Evolutionary conservation across 2,888 invertebrate genomes (phyloP).

Genomic region (Kryphioiulus occultus): DNA sequence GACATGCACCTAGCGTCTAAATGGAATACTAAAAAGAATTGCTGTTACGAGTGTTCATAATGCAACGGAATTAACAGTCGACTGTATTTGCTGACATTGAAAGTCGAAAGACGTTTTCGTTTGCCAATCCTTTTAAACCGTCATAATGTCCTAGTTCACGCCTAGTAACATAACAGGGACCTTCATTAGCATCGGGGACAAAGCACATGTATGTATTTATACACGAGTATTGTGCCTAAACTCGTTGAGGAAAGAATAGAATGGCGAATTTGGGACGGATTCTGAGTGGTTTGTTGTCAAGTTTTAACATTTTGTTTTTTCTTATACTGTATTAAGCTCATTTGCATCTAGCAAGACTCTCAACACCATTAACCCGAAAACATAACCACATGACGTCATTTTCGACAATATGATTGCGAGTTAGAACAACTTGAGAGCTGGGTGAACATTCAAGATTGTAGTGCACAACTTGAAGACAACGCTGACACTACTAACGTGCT

Average conservation of each 20-base stretch:
- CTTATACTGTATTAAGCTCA: background rate
- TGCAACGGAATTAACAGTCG: background rate
- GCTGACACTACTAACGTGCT: too few relatives aligned
- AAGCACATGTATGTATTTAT: background rate
- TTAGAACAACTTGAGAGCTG: background rate
- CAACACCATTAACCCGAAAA: background rate
- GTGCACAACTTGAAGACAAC: background rate
- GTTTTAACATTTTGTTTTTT: background rate
- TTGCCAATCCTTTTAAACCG: conserved; percentile 21
- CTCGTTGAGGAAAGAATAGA: background rate
- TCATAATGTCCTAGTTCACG: conserved; percentile 42
- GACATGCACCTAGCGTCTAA: background rate
- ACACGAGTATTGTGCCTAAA: background rate
- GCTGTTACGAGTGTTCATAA: background rate
- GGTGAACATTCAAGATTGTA: background rate
- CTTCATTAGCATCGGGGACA: conserved; percentile 32
- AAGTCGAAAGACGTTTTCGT: conserved; percentile 9
- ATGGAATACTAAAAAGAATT: background rate
- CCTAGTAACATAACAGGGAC: conserved; percentile 37
- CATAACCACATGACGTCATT: background rate
- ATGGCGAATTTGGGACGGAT: background rate
- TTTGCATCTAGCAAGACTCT: background rate
- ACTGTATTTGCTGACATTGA: conserved; percentile 2
- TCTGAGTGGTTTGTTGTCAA: background rate
- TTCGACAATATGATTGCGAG: background rate